phyloP scores from a whole-genome alignment of 2,797 vertebrate genomes.

The Rhodeus uyekii region DNA sequence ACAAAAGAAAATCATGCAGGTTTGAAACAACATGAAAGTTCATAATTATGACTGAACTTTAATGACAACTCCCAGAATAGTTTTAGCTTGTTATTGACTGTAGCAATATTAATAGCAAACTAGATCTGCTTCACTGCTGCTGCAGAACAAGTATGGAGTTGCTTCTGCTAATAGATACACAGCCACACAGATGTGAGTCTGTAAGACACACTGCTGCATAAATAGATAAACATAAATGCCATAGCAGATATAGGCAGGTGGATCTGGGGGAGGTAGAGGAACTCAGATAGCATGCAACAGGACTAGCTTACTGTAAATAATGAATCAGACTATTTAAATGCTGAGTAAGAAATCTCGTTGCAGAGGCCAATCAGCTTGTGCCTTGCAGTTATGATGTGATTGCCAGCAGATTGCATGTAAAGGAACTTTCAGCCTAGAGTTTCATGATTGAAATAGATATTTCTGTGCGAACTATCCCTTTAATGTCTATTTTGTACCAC shows the following conservation, averaged over 20 bases:
- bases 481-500: background rate
- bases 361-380: background rate
- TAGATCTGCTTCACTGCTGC: no score
- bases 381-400: background rate
- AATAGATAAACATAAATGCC: no score
- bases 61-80: background rate
- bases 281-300: background rate
- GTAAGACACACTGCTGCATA: background rate
- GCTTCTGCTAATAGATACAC: no score
- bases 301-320: background rate
- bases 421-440: no score
- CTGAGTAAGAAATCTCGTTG: background rate
- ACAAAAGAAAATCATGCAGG: background rate
- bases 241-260: no score
- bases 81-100: background rate
- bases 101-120: background rate
- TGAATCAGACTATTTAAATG: background rate
- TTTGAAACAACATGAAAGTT: background rate
- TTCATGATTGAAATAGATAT: background rate
- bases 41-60: background rate
- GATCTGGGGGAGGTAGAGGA: background rate
- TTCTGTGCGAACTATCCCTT: background rate
- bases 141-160: background rate
- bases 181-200: no score
- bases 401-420: background rate